A percentile compares a stretch with the other conserved stretches of the same genome.
Conservation (phyloP, 1,140 invertebrate species). For the Parasteatoda tepidariorum region DNA sequence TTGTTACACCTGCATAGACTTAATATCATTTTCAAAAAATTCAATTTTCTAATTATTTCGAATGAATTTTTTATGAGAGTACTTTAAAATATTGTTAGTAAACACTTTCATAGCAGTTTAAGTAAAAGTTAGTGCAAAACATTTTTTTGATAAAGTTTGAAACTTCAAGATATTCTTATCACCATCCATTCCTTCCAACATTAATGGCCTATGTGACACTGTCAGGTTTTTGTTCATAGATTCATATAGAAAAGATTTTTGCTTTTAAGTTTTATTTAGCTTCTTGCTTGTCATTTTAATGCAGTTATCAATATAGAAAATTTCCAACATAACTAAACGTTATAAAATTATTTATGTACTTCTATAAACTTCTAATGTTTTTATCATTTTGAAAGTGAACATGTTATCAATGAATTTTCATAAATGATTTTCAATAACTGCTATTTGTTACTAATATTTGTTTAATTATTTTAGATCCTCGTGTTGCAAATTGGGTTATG, state of each 20-base stretch:
- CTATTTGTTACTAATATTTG: conserved; percentile 11
- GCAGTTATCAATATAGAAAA: not conserved
- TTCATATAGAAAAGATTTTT: too few species aligned
- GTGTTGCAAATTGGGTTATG: conserved; percentile 89
- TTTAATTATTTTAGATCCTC: conserved; percentile 78
- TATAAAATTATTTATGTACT: not conserved
- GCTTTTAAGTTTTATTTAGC: too few species aligned
- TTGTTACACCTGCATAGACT: not conserved
- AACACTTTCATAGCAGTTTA: too few species aligned
- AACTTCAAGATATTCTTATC: too few species aligned
- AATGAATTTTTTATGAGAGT: not conserved
- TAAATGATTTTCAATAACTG: not conserved
- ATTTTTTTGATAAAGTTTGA: too few species aligned
- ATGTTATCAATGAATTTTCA: not conserved
- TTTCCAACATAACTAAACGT: not conserved
- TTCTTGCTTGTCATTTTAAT: not conserved
- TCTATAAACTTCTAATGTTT: not conserved
- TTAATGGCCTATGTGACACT: too few species aligned
- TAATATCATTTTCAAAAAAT: not conserved
- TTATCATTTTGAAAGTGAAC: not conserved
- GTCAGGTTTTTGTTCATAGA: too few species aligned
- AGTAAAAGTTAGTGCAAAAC: too few species aligned
- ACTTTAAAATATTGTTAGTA: not conserved
- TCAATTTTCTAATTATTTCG: not conserved
- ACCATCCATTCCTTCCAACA: too few species aligned